A percentile compares a stretch with the other conserved stretches of the same genome.
Conservation (phyloP, 1,140 invertebrate species). For the Drosophila nebulosa region DNA sequence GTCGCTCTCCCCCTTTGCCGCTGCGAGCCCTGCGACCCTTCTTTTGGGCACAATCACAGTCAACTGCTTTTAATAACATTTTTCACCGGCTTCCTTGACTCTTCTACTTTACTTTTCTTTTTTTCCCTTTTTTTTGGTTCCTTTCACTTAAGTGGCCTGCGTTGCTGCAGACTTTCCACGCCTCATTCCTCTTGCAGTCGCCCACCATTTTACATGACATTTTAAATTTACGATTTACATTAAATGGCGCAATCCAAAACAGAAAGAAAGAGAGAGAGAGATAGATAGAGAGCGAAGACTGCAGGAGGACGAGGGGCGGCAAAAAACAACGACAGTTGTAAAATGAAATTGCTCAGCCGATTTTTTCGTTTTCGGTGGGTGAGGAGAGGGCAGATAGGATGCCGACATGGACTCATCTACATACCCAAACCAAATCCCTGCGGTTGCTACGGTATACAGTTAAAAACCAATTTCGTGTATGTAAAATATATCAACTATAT, state of each 20-base stretch:
- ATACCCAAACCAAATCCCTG: conserved; percentile 15
- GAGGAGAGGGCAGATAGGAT: background rate
- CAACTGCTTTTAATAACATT: conserved; percentile 75
- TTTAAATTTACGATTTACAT: conserved; percentile 79
- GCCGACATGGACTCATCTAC: conserved; percentile 20
- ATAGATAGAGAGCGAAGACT: background rate
- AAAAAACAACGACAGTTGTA: conserved; percentile 73
- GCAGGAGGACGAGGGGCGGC: too few relatives aligned
- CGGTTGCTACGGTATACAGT: conserved; percentile 58
- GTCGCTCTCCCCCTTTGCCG: background rate
- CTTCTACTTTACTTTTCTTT: conserved; percentile 36
- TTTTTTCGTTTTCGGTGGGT: conserved; percentile 10
- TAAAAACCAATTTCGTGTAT: conserved; percentile 79
- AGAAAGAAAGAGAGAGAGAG: conserved; percentile 41
- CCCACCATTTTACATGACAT: conserved; percentile 71
- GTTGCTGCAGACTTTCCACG: conserved; percentile 47
- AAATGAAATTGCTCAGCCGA: conserved; percentile 70
- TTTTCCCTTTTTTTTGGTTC: conserved; percentile 29
- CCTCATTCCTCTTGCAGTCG: conserved; percentile 38
- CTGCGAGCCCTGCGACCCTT: conserved; percentile 17
- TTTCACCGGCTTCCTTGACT: conserved; percentile 54
- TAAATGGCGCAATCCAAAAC: conserved; percentile 71
- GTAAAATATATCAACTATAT: conserved; percentile 78
- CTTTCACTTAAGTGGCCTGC: conserved; percentile 58
- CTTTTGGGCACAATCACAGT: conserved; percentile 54